phyloP scores from a whole-genome alignment of 2,888 invertebrate species.

The Acrobasis repandana region DNA sequence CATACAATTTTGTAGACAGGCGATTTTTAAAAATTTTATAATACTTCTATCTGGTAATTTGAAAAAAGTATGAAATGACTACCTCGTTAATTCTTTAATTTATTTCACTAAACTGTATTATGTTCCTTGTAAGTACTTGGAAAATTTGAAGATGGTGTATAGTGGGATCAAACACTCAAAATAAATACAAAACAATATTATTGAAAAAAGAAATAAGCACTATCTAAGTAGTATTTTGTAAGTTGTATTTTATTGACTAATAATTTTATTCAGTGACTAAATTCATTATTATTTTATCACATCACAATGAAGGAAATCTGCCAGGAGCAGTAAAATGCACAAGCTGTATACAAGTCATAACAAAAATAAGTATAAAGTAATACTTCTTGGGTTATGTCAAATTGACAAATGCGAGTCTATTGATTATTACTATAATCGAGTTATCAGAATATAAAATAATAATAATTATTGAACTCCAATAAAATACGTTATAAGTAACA shows the following conservation, averaged over 20 bases:
- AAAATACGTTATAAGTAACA: constrained; percentile 41
- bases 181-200: constrained; percentile 9
- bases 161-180: neutral
- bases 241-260: constrained; percentile 34
- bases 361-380: constrained; percentile 42
- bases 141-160: neutral
- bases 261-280: constrained; percentile 40
- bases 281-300: constrained; percentile 41
- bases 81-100: neutral
- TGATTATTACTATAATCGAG: constrained; percentile 31
- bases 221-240: constrained; percentile 30
- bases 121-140: neutral
- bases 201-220: constrained; percentile 32
- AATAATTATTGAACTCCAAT: constrained; percentile 30
- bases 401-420: constrained; percentile 38
- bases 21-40: neutral
- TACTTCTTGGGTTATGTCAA: constrained; percentile 42
- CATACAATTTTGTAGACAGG: neutral
- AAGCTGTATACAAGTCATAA: constrained; percentile 36
- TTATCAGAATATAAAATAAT: constrained; percentile 33
- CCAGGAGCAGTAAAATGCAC: constrained; percentile 40
- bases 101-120: neutral
- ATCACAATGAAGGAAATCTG: constrained; percentile 34
- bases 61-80: neutral
- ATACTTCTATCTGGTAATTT: neutral